Percentiles rank a stretch among this genome's conserved stretches.
Conservation (phyloP, 1,140 invertebrate species). For the Papilio polyxenes region DNA sequence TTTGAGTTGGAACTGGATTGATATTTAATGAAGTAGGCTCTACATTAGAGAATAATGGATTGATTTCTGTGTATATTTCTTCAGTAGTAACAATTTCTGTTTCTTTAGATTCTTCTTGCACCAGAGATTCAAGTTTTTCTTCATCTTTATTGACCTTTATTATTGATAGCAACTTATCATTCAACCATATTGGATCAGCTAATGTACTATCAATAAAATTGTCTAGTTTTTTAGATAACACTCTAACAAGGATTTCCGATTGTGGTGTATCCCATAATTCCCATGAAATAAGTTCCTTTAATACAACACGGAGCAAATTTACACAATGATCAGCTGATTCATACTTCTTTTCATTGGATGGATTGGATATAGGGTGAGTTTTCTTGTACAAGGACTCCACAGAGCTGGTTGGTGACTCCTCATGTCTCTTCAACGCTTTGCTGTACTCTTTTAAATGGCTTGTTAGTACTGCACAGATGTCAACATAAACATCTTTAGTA, state of each 20-base stretch:
- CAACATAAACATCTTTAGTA: conserved; percentile 73
- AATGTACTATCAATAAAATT: conserved; percentile 74
- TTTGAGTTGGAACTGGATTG: neutral
- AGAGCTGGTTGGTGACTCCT: conserved; percentile 62
- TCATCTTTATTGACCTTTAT: conserved; percentile 47
- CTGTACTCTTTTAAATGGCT: conserved; percentile 82
- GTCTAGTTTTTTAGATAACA: conserved; percentile 82
- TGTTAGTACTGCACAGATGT: conserved; percentile 75
- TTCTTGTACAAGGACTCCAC: conserved; percentile 68
- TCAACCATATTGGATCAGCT: conserved; percentile 80
- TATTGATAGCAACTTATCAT: conserved; percentile 73
- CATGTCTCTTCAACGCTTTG: conserved; percentile 77
- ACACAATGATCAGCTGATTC: conserved; percentile 81
- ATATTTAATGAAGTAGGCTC: conserved; percentile 33
- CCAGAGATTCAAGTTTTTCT: conserved; percentile 35
- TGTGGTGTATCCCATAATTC: conserved; percentile 85
- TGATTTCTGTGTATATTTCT: conserved; percentile 38
- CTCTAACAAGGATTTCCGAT: conserved; percentile 82
- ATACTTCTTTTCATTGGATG: conserved; percentile 69
- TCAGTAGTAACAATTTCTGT: conserved; percentile 34
- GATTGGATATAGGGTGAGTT: conserved; percentile 66
- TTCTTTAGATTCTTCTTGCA: conserved; percentile 37
- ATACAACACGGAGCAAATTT: conserved; percentile 81
- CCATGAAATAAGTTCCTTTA: conserved; percentile 84
- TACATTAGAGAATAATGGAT: conserved; percentile 38